Conservation (phyloP, 2,888 invertebrate genomes). For the Idaea straminata region DNA sequence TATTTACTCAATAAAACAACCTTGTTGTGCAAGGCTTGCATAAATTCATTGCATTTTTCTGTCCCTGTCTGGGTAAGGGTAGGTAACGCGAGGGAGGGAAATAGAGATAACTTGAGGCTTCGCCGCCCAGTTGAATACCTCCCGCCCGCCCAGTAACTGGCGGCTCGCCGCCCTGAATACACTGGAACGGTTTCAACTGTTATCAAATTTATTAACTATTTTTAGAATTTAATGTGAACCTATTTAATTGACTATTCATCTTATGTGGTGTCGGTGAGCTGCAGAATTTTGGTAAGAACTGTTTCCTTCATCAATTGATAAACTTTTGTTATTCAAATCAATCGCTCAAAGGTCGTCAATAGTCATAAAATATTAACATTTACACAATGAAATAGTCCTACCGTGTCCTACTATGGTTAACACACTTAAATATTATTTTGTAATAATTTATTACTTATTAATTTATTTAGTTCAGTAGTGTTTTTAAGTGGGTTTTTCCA, state of each 20-base stretch:
- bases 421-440: neutral
- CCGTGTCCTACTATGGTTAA: neutral
- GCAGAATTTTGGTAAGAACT: neutral
- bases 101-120: constrained; percentile 58
- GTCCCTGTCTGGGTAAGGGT: constrained; percentile 43
- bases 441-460: neutral
- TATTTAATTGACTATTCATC: neutral
- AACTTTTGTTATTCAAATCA: neutral
- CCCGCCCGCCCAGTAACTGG: constrained; percentile 75
- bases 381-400: neutral
- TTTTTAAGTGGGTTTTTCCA: neutral
- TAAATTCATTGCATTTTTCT: constrained; percentile 50
- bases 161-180: constrained; percentile 55
- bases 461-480: neutral
- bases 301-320: neutral
- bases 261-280: neutral
- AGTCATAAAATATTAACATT: neutral
- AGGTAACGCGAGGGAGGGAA: constrained; percentile 47
- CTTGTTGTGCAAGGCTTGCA: constrained; percentile 46
- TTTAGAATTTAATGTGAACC: neutral
- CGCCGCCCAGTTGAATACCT: constrained; percentile 55
- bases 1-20: constrained; percentile 14
- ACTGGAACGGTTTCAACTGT: constrained; percentile 31
- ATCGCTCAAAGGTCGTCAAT: neutral
- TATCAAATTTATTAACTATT: constrained; percentile 10